Base-by-base conservation (phyloP, 2,888 invertebrate genomes). In the Heliconius ismenius region DNA sequence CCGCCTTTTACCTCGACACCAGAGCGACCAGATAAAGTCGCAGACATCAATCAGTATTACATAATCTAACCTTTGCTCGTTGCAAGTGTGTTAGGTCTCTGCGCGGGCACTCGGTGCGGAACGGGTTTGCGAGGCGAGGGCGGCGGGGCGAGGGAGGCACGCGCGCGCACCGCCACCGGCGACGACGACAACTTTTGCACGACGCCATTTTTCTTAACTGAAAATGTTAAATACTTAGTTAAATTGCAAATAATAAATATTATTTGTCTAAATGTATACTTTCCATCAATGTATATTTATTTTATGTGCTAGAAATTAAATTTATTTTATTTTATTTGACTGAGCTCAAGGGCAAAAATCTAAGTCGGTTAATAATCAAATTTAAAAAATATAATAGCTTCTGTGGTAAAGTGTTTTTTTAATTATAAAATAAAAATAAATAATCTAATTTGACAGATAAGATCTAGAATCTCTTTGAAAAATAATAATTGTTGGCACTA, bases 131-230 rank as follows among this genome's bases (percentile, higher is more conserved):
- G 87, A 74, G 94, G 91, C 60, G 94, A 91, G 15, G 93, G 91
- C 3, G 93, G 91, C 32, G 93, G 90, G 65, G 89, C 90, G 79
- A 91, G 86, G 0, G 92, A 89, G 24, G 90, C 85, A 80, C 92
- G 91, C 78, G 92, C 89, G 58, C 94, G 92, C 83, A 91, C 89
- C 18, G 90, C 84, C 84, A 92, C 91, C 11, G 94, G 94, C 13
- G 94, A 94, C 73, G 93, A 90, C 54, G 92, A 90, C 81, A 94
- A 83, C 83, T 93, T 92, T 81, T 90, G 93, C 70, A 92, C 93
- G 82, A 93, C 92, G 78, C 93, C 94, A 92, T 94, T 94, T 83
- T 94, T 94, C 89, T 94, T 94, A 26, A 83, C 93, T 94, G 90
- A 76, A 88, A 91, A 85, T 73, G 69, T 36, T 74, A 39, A 69